Evolutionary conservation across 1,140 invertebrate genomes (phyloP).

Genomic region (Drosophila punjabiensis): DNA sequence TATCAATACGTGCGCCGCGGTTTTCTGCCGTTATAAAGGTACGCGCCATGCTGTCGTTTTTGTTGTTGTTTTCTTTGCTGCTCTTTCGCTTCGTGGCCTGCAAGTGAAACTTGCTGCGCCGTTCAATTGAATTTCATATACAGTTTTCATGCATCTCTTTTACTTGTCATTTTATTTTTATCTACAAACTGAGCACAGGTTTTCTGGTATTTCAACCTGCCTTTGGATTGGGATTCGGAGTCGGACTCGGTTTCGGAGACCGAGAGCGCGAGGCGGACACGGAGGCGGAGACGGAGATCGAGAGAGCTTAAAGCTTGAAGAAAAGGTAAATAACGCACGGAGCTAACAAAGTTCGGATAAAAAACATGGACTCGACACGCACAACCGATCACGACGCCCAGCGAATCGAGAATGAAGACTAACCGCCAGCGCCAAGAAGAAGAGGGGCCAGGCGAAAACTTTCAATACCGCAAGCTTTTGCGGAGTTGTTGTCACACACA

Average conservation of each 20-base stretch:
- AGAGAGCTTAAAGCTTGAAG: conserved; percentile 59
- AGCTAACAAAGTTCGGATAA: conserved; percentile 13
- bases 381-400: conserved; percentile 69
- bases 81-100: conserved; percentile 22
- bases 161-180: conserved; percentile 78
- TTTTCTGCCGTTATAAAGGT: conserved; percentile 37
- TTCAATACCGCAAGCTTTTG: conserved; percentile 56
- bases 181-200: conserved; percentile 72
- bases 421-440: conserved; percentile 29
- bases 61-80: conserved; percentile 2
- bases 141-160: conserved; percentile 71
- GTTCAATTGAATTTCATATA: conserved; percentile 48
- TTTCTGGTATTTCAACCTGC: conserved; percentile 60
- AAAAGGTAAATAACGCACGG: conserved; percentile 48
- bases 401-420: conserved; percentile 62
- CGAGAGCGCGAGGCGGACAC: not conserved
- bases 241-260: conserved; percentile 5
- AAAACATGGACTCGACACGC: conserved; percentile 19
- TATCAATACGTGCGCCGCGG: conserved; percentile 67
- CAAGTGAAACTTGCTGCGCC: conserved; percentile 67
- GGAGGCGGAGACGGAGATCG: conserved; percentile 9
- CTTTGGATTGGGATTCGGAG: conserved; percentile 22
- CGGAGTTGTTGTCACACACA: conserved; percentile 16
- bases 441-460: conserved; percentile 20
- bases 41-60: conserved; percentile 19